Percentiles rank a stretch among this genome's conserved stretches.
These are phyloP conservation scores for Rallus limicola DNA, from an alignment of 2,113 vertebrate genomes.

Conservation along the genomic window DNA sequence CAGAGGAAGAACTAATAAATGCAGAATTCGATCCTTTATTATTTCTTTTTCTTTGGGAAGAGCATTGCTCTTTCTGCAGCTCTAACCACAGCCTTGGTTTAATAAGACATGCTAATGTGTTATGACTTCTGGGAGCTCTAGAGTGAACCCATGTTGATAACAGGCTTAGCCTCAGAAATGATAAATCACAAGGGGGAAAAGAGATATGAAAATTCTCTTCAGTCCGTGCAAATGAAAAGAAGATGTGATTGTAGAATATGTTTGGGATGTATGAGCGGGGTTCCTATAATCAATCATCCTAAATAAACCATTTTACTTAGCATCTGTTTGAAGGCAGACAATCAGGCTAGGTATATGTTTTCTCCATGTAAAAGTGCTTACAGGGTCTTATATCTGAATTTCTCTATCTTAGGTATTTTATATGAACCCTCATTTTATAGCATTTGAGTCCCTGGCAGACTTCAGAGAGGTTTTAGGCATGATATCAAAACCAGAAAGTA, in stretches of 20 bases:
- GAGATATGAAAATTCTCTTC: conserved; percentile 78
- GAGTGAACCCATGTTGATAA: conserved; percentile 75
- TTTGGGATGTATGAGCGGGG: conserved; percentile 66
- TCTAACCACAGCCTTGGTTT: conserved; percentile 70
- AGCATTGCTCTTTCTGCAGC: conserved; percentile 23
- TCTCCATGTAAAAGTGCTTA: conserved; percentile 3
- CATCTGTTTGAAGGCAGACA: conserved; percentile 52
- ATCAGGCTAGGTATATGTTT: conserved; percentile 1
- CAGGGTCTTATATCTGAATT: conserved; percentile 8
- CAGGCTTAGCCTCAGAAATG: conserved; percentile 73
- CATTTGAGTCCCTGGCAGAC: background rate
- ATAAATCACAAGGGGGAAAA: conserved; percentile 73
- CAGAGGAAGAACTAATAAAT: conserved; percentile 25
- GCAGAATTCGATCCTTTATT: conserved; percentile 50
- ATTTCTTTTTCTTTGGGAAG: conserved; percentile 38
- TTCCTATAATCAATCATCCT: conserved; percentile 74
- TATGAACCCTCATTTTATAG: background rate
- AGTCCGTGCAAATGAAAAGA: conserved; percentile 77
- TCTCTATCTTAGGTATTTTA: background rate
- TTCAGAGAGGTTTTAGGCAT: background rate
- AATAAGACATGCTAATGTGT: conserved; percentile 77
- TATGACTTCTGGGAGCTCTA: conserved; percentile 73
- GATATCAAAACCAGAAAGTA: background rate
- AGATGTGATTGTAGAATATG: conserved; percentile 75
- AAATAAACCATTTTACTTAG: conserved; percentile 77